Conservation (phyloP, 2,797 vertebrate genomes). For the Picus viridis region DNA sequence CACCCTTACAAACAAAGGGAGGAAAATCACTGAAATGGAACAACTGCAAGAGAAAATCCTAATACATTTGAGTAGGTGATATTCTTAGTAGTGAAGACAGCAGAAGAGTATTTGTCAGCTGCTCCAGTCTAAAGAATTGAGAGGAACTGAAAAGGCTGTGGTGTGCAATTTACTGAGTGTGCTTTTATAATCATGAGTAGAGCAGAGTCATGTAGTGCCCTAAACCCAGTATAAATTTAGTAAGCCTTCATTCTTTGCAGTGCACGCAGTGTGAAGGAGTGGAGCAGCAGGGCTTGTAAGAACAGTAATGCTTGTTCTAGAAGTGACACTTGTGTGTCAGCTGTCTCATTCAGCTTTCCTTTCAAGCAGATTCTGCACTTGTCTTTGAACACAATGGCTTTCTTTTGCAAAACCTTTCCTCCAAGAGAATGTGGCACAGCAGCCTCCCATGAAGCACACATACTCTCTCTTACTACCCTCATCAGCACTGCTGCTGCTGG, state of each 20-base stretch:
- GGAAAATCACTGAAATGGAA: no score
- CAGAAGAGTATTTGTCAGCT: background rate
- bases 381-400: background rate
- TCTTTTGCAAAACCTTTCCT: background rate
- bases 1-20: no score
- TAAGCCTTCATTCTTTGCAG: background rate
- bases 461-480: background rate
- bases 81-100: no score
- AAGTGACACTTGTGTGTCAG: background rate
- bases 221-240: background rate
- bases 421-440: background rate
- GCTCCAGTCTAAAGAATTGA: background rate
- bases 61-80: no score
- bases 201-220: background rate
- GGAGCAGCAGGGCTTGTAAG: background rate
- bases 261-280: background rate
- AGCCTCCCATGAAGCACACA: fast-evolving
- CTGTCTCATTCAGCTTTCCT: constrained; percentile 1
- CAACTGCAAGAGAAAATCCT: no score
- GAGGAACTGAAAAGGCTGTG: background rate
- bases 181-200: background rate
- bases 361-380: background rate
- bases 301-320: background rate
- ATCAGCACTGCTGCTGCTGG: background rate
- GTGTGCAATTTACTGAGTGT: background rate